Base-by-base conservation (phyloP, 2,113 vertebrate species). In the human (Homo sapiens) region DNA sequence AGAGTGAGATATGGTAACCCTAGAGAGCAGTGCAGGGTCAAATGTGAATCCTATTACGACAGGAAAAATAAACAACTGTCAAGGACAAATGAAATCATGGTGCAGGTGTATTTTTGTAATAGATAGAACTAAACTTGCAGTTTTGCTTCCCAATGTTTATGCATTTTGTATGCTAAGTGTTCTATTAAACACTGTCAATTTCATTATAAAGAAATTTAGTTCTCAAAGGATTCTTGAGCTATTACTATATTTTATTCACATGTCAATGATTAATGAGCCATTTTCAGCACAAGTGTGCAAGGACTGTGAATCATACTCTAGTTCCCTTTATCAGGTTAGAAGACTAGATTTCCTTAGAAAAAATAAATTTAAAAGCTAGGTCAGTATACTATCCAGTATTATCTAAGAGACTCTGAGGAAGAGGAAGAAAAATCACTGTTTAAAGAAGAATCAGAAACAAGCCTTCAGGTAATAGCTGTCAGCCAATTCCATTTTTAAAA, bases 91-190 rank as follows among this genome's bases (percentile, higher is more conserved):
- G 32, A 27, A n/a, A 22, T 20, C 66, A 82, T 30, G 59, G 45
- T 45, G 55, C 57, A 86, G 79, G 32, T 25, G 57, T 75, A 52
- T 82, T 87, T 93, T 35, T 85, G 68, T 59, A 40, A 55, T 6
- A 80, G 23, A 79, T 30, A 68, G 0, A 81, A 45, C 89, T 86
- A 78, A 93, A 57, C 66, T 80, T 82, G 68, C 38, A n/a, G 83
- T 73, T 79, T 89, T 95, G 59, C n/a, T 94, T 92, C 61, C 59
- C 13, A n/a, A 52, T 66, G 76, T 40, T 96, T 79, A 87, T 13
- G 30, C 68, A 79, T 59, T 57, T 8, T 92, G 57, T 72, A n/a
- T 59, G 52, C 66, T 50, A 94, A 76, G 32, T 43, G 17, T 73
- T 61, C n/a, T 92, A 81, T 83, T 86, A 72, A 84, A 72, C 66